Evolutionary conservation across 2,797 vertebrate genomes (phyloP), one percentile per base, ranked within the genome.

Genomic region (Chelonia mydas): DNA sequence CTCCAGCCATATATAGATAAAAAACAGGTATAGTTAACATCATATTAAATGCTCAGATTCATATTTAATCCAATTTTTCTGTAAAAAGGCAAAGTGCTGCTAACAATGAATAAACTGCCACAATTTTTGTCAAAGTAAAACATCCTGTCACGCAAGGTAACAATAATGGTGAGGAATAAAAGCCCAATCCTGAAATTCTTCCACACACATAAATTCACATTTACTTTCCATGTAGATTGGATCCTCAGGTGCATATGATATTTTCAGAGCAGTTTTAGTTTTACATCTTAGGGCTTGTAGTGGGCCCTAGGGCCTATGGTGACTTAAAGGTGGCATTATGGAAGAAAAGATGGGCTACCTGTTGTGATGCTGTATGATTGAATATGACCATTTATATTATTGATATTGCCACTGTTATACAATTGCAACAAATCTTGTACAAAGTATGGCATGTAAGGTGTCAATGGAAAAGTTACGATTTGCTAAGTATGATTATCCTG

Each of bases 311-410:
- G 5, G 15, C 37, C 31, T 89, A 21, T 7, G 84, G 54, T 76
- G 23, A 80, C 17, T 65, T 10, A 53, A n/a, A 0, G 0, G 77
- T n/a, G 23, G 28, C 23, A 93, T 33, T 45, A 45, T 1, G 11
- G 82, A 86, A 90, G 81, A 87, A 87, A 90, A 25, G 81, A 86
- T n/a, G 13, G 93, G 85, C 72, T 92, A 83, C 33, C 28, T 12
- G 28, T n/a, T 51, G 50, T 51, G 50, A 51, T 51, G 50, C 16
- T 51, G 16, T 16, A 51, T 51, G 50, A 51, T 51, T 51, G 51
- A 51, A 17, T 51, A 51, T 51, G 51, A 51, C 51, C 16, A 17
- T 51, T 17, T 51, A 51, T 17, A 51, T 51, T 51, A 54, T 23
- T 21, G 53, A 54, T 54, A 54, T 54, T 23, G 53, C 12, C 7